A percentile compares a stretch with the other conserved stretches of the same genome.
phyloP scores from a whole-genome alignment of 2,113 vertebrate species.

The Crotalus tigris region DNA sequence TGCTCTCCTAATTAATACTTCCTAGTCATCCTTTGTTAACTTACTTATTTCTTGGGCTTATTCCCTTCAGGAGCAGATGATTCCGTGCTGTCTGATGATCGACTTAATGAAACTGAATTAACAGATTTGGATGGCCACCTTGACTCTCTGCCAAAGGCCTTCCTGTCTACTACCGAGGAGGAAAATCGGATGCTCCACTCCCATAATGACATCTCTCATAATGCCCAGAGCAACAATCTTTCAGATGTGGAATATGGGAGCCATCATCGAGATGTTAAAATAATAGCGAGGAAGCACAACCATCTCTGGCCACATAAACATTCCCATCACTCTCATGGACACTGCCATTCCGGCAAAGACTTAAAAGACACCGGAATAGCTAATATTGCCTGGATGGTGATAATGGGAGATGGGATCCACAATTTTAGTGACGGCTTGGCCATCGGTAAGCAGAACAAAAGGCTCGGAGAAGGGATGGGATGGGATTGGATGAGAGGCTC shows the following conservation, averaged over 20 bases:
- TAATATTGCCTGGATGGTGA: conserved; percentile 99
- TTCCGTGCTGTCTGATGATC: conserved; percentile 75
- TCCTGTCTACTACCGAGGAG: conserved; percentile 67
- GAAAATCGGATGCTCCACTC: conserved; percentile 61
- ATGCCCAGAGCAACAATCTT: conserved; percentile 58
- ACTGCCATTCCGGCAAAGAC: conserved; percentile 95
- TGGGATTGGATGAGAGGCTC: neutral
- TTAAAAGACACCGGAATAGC: conserved; percentile 95
- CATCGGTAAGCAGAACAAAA: conserved; percentile 78
- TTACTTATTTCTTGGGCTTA: conserved; percentile 8
- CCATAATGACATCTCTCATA: conserved; percentile 62
- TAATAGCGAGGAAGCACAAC: conserved; percentile 74
- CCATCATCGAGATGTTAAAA: conserved; percentile 68
- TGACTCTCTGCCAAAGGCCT: conserved; percentile 80
- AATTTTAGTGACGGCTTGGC: conserved; percentile 98
- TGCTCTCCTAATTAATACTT: neutral
- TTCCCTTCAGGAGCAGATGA: conserved; percentile 72
- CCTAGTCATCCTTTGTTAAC: neutral
- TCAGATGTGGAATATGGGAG: conserved; percentile 61
- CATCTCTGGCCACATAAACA: conserved; percentile 77
- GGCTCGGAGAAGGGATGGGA: neutral
- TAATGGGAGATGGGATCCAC: conserved; percentile 99
- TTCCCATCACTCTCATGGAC: conserved; percentile 87
- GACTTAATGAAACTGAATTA: conserved; percentile 87
- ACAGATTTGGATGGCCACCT: conserved; percentile 78